Evolutionary conservation across 2,888 invertebrate species (phyloP).

Genomic region (Oegoconia quadripuncta): DNA sequence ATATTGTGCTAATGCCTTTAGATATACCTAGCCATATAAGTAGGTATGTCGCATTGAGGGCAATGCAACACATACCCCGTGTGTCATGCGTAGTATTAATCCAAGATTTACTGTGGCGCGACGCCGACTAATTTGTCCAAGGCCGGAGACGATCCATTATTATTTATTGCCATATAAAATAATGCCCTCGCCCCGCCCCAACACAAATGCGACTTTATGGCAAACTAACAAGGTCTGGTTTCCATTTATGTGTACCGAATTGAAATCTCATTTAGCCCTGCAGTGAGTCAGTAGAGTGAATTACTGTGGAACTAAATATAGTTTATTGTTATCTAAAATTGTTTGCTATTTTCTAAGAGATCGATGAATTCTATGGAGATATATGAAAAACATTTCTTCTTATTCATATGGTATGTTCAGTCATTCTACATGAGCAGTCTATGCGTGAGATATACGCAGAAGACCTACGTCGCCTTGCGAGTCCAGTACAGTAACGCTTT

Average conservation of each 20-base stretch:
- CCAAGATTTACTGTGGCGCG: slow-evolving; percentile 39
- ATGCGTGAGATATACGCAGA: too few species aligned
- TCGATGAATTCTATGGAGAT: too few species aligned
- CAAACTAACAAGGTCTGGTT: slow-evolving; percentile 35
- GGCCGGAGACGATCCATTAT: slow-evolving; percentile 72
- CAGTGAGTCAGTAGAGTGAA: slow-evolving; percentile 5
- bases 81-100: slow-evolving; percentile 20
- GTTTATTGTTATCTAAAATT: background rate
- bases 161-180: slow-evolving; percentile 72
- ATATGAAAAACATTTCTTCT: too few species aligned
- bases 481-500: too few species aligned
- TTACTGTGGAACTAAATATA: slow-evolving; percentile 12
- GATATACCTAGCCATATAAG: too few species aligned
- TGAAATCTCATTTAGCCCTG: slow-evolving; percentile 2
- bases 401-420: too few species aligned
- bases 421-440: too few species aligned
- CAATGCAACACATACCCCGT: background rate
- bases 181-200: slow-evolving; percentile 25
- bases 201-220: slow-evolving; percentile 37
- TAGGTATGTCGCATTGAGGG: too few species aligned
- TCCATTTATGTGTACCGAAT: background rate
- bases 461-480: too few species aligned
- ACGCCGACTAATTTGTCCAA: slow-evolving; percentile 72
- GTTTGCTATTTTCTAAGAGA: background rate
- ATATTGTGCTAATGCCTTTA: too few species aligned